Percentiles rank a stretch among this genome's conserved stretches.
These are phyloP conservation scores for Ammodytes marinus DNA, from an alignment of 2,113 vertebrate species.

Conservation along the genomic window DNA sequence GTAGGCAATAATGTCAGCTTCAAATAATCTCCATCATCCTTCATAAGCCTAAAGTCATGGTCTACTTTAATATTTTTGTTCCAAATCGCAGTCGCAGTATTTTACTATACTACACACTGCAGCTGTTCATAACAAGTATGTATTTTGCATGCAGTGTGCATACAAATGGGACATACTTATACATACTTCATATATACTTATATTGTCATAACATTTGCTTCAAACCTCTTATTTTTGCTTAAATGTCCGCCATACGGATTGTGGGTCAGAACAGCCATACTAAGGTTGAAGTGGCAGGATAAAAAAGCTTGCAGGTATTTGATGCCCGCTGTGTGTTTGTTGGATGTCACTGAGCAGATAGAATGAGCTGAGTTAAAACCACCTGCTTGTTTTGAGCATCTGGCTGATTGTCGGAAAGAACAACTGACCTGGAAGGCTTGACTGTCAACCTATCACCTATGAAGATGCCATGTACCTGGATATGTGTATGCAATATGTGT, in stretches of 20 bases:
- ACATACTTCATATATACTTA: too few species aligned
- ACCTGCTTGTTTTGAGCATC: background rate
- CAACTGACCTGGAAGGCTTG: background rate
- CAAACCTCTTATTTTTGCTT: too few species aligned
- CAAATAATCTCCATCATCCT: background rate
- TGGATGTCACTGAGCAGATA: background rate
- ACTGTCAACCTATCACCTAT: background rate
- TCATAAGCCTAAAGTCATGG: background rate
- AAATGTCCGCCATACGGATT: too few species aligned
- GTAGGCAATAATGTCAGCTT: background rate
- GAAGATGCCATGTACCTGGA: background rate
- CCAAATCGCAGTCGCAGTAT: background rate
- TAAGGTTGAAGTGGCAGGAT: background rate
- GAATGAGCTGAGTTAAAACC: constrained; percentile 6
- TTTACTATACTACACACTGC: background rate
- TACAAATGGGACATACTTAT: too few species aligned
- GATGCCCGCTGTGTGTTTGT: background rate
- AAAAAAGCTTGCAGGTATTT: constrained; percentile 9
- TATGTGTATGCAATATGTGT: background rate
- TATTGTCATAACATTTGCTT: too few species aligned
- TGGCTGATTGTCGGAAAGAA: constrained; percentile 9
- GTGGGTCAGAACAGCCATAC: too few species aligned
- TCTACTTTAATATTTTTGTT: background rate
- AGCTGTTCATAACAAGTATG: too few species aligned
- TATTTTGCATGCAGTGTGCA: too few species aligned